These are phyloP conservation scores for Temnothorax curvispinosus DNA, from an alignment of 1,140 invertebrate genomes.

Conservation along the genomic window DNA sequence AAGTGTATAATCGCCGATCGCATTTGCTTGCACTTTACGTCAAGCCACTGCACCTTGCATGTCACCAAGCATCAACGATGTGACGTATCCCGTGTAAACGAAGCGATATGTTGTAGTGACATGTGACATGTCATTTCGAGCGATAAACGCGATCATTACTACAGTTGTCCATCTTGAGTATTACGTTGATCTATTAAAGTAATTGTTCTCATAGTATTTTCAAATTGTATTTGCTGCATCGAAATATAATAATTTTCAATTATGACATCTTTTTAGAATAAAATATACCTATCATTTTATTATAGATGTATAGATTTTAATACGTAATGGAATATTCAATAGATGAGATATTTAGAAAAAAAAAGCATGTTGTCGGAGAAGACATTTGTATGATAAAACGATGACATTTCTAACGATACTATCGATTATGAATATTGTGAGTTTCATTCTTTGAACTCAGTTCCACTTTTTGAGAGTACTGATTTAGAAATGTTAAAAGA, in stretches of 20 bases:
- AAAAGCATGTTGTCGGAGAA: constrained; percentile 77
- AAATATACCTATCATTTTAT: background rate
- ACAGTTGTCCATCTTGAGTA: constrained; percentile 27
- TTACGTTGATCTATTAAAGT: background rate
- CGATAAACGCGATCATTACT: constrained; percentile 36
- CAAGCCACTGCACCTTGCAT: constrained; percentile 82
- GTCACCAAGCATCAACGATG: constrained; percentile 62
- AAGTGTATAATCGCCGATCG: constrained; percentile 86
- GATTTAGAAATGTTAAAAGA: background rate
- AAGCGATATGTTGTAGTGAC: constrained; percentile 28
- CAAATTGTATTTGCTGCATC: background rate
- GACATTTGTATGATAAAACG: constrained; percentile 85
- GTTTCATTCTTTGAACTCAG: constrained; percentile 68
- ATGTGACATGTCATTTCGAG: constrained; percentile 27
- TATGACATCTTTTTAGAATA: background rate
- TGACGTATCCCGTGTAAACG: constrained; percentile 52
- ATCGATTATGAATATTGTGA: constrained; percentile 71
- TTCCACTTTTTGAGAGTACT: background rate
- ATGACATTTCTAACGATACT: constrained; percentile 82
- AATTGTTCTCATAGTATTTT: background rate
- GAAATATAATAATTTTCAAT: background rate
- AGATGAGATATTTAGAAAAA: constrained; percentile 70
- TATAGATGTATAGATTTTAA: background rate
- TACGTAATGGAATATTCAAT: background rate
- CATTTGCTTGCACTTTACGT: constrained; percentile 86